Percentiles rank a stretch among this genome's conserved stretches.
phyloP scores from a whole-genome alignment of 1,140 invertebrate genomes.

The Battus philenor region DNA sequence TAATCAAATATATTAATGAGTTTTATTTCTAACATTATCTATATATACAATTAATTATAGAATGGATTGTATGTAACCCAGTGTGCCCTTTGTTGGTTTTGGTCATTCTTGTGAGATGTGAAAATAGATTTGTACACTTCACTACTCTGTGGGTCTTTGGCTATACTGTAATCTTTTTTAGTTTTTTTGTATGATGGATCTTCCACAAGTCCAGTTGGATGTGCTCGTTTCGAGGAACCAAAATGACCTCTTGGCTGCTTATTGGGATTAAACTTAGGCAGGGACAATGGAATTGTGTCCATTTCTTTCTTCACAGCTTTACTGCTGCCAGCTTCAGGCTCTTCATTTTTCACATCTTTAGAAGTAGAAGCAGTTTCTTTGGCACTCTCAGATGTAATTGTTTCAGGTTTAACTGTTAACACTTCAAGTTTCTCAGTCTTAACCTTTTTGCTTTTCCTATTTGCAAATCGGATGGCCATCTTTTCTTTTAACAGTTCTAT shows the following conservation, averaged over 20 bases:
- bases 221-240: conserved; percentile 56
- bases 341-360: conserved; percentile 21
- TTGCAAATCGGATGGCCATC: conserved; percentile 79
- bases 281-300: conserved; percentile 59
- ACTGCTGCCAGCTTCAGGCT: conserved; percentile 19
- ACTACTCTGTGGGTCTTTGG: conserved; percentile 93
- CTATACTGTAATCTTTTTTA: conserved; percentile 87
- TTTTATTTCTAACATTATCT: neutral
- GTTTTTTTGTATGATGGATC: conserved; percentile 86
- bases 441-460: conserved; percentile 83
- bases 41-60: conserved; percentile 83
- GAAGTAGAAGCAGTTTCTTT: conserved; percentile 26
- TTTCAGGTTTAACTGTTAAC: conserved; percentile 33
- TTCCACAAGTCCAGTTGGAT: conserved; percentile 58
- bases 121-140: conserved; percentile 97
- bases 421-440: conserved; percentile 36
- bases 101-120: conserved; percentile 90
- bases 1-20: neutral
- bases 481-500: conserved; percentile 81
- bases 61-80: conserved; percentile 99
- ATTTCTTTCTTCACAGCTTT: conserved; percentile 52
- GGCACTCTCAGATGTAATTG: conserved; percentile 21
- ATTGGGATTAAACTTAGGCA: conserved; percentile 65
- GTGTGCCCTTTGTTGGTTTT: conserved; percentile 91
- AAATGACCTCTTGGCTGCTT: conserved; percentile 64